Evolutionary conservation across 2,113 vertebrate genomes (phyloP).

Genomic region (Dipodomys spectabilis): DNA sequence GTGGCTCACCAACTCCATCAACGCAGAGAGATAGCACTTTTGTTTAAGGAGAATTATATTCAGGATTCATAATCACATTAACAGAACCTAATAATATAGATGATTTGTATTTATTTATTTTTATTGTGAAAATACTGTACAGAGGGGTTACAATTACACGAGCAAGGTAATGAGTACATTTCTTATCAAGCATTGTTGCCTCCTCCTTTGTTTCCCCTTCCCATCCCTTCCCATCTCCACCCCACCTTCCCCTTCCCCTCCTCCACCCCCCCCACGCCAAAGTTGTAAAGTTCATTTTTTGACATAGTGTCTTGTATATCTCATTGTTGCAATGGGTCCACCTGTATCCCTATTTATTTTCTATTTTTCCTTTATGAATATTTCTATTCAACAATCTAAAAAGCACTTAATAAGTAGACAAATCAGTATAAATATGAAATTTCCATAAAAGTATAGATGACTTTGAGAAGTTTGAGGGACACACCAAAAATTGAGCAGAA

Average conservation of each 20-base stretch:
- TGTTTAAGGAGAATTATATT: conserved; percentile 42
- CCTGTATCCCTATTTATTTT: not conserved
- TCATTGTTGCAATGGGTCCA: too few relatives aligned
- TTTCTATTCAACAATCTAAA: conserved; percentile 40
- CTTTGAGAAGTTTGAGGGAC: not conserved
- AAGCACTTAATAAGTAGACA: conserved; percentile 36
- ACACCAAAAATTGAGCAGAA: not conserved
- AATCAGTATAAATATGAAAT: conserved; percentile 53
- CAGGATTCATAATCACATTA: conserved; percentile 30
- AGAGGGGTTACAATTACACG: too few relatives aligned
- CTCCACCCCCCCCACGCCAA: too few relatives aligned
- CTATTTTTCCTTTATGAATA: not conserved
- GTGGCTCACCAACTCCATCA: not conserved
- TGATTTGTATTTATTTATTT: not conserved
- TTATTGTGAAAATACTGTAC: not conserved
- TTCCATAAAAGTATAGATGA: not conserved
- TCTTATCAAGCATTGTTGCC: too few relatives aligned
- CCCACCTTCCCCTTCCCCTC: too few relatives aligned
- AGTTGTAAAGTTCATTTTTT: too few relatives aligned
- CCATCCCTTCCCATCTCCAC: too few relatives aligned
- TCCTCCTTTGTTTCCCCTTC: too few relatives aligned
- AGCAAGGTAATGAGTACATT: too few relatives aligned
- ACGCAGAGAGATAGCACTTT: not conserved
- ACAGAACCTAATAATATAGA: not conserved
- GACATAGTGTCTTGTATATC: too few relatives aligned